Evolutionary conservation across 2,888 invertebrate species (phyloP).

Genomic region (Oasisia sp.): DNA sequence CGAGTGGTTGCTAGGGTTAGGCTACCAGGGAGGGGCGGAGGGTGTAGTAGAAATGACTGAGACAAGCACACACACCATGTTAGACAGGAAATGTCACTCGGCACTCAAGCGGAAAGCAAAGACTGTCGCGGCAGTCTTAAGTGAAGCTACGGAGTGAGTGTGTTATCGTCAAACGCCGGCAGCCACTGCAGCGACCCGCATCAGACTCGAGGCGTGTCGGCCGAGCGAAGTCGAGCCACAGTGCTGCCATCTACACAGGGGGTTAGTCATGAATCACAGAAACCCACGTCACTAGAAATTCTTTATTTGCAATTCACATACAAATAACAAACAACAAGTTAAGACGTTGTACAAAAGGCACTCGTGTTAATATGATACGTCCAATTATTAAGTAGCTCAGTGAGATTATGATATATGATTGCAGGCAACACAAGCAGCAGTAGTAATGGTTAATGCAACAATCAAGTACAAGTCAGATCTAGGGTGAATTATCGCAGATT

Average conservation of each 20-base stretch:
- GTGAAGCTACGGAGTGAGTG: neutral
- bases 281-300: constrained; percentile 35
- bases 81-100: constrained; percentile 1
- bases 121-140: neutral
- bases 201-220: neutral
- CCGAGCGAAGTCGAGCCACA: neutral
- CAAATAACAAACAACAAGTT: constrained; percentile 34
- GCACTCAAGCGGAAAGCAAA: constrained; percentile 13
- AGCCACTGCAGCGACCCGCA: neutral
- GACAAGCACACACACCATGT: constrained; percentile 17
- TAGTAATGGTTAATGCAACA: constrained; percentile 6
- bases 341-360: constrained; percentile 6
- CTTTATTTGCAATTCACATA: constrained; percentile 34
- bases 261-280: constrained; percentile 38
- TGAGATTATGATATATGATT: neutral
- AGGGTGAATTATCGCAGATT: constrained; percentile 17
- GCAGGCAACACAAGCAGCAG: neutral
- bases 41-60: neutral
- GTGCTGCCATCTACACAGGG: neutral
- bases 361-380: neutral
- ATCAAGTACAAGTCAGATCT: constrained; percentile 12
- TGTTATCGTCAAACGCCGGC: neutral
- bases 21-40: neutral
- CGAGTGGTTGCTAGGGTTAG: neutral
- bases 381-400: neutral